Evolutionary conservation across 2,113 vertebrate genomes (phyloP), one percentile per base, ranked within the genome.

Genomic region (Callipepla squamata): DNA sequence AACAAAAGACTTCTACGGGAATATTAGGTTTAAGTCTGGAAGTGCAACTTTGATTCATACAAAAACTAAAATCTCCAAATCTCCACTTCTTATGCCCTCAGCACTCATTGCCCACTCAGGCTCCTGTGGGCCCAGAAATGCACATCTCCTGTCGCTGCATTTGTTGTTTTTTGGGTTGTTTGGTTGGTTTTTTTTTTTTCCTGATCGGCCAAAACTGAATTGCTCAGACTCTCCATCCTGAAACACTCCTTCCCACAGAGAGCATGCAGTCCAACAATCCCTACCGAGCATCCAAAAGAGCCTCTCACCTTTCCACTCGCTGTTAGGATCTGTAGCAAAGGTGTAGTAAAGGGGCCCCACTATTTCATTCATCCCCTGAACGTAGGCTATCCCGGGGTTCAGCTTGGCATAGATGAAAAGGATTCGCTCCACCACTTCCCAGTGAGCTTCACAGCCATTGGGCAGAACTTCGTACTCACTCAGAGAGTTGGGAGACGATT

Each of bases 351-450:
- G 98, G 13, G 99, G 99, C 17, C 99, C 99, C 15, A 99, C 99
- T 0, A 99, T 98, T 96, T 99, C 99, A 3, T 99, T 99, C 99
- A 99, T 99, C 92, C 99, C 99, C 97, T 99, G 99, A 2, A 99
- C 99, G 0, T 99, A 99, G 1, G 99, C 99, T 4, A 99, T 99
- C 28, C 99, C 99, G 0, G 99, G 99, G 95, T 99, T 99, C 95
- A 99, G 98, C 96, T 99, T 99, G 95, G 99, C 99, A 0, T 99
- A 99, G 97, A 99, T 99, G 97, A 99, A 99, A 45, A 99, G 98
- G 96, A 99, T 99, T 4, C 99, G 94, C 94, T 99, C 99, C 85
- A 99, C 99, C 95, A 99, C 99, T 79, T 99, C 99, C 99, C 99
- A 99, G 96, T 99, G 99, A 16, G 99, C 99, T 82, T 99, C 99